These are phyloP conservation scores for Tolypeutes matacus DNA, from an alignment of 2,797 vertebrate species.

Conservation along the genomic window DNA sequence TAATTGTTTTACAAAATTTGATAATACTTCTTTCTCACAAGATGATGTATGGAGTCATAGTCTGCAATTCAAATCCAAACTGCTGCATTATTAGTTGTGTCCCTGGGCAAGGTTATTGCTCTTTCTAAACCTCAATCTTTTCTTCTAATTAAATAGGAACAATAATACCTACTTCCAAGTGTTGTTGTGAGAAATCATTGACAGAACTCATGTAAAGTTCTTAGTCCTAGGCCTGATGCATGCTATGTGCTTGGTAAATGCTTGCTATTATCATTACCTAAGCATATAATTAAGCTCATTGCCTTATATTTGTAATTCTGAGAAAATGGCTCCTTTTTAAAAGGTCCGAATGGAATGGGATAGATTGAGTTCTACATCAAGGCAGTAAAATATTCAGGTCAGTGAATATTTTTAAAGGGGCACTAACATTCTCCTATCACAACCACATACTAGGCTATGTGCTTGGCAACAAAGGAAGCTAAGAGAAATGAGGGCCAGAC, in stretches of 20 bases:
- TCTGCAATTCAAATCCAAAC: slow-evolving; percentile 35
- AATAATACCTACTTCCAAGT: neutral
- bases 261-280: slow-evolving; percentile 62
- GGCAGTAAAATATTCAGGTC: slow-evolving; percentile 44
- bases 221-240: slow-evolving; percentile 57
- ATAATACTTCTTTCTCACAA: neutral
- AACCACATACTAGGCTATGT: neutral
- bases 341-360: neutral
- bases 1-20: slow-evolving; percentile 56
- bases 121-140: slow-evolving; percentile 44
- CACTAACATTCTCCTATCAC: slow-evolving; percentile 7
- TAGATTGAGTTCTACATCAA: slow-evolving; percentile 44
- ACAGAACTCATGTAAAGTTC: slow-evolving; percentile 55
- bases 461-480: slow-evolving; percentile 37
- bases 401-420: slow-evolving; percentile 39
- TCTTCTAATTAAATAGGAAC: slow-evolving; percentile 44
- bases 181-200: slow-evolving; percentile 49
- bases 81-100: neutral
- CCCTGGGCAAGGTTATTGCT: slow-evolving; percentile 41
- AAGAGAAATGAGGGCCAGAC: slow-evolving; percentile 18
- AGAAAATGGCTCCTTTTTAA: slow-evolving; percentile 68
- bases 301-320: slow-evolving; percentile 63
- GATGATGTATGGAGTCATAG: neutral
- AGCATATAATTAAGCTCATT: slow-evolving; percentile 73
- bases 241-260: slow-evolving; percentile 53